Conservation (phyloP, 2,888 invertebrate genomes). For the Zygogramma bicolorata region DNA sequence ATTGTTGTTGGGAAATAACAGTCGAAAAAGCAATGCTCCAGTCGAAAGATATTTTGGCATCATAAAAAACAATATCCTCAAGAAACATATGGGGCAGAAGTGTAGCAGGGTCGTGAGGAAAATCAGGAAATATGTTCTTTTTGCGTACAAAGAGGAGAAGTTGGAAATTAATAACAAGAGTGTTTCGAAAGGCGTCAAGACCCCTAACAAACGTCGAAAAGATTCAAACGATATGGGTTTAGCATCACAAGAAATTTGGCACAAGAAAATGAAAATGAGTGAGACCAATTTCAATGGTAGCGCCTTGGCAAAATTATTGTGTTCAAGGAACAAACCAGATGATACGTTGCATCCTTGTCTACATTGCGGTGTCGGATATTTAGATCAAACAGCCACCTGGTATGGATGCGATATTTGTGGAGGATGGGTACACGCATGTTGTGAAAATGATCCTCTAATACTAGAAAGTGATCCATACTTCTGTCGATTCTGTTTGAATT, state of each 20-base stretch:
- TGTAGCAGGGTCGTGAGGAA: neutral
- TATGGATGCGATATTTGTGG: neutral
- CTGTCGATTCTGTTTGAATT: neutral
- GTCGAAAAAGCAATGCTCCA: constrained; percentile 11
- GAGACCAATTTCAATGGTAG: neutral
- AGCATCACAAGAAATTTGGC: neutral
- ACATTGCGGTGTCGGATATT: neutral
- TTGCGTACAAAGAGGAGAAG: neutral
- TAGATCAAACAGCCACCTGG: neutral
- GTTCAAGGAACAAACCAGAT: neutral
- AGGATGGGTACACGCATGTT: neutral
- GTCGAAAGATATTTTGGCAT: neutral
- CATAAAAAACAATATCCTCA: neutral
- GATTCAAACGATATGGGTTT: neutral
- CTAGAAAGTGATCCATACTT: neutral
- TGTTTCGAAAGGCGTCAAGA: neutral
- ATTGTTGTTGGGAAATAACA: neutral
- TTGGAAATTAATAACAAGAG: neutral
- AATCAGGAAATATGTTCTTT: neutral
- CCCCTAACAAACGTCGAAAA: neutral
- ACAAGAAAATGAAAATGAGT: neutral
- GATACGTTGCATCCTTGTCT: neutral
- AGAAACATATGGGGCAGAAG: neutral
- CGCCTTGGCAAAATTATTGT: no score
- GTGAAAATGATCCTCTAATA: neutral